phyloP scores from a whole-genome alignment of 2,113 vertebrate species.

The Neolamprologus toae region DNA sequence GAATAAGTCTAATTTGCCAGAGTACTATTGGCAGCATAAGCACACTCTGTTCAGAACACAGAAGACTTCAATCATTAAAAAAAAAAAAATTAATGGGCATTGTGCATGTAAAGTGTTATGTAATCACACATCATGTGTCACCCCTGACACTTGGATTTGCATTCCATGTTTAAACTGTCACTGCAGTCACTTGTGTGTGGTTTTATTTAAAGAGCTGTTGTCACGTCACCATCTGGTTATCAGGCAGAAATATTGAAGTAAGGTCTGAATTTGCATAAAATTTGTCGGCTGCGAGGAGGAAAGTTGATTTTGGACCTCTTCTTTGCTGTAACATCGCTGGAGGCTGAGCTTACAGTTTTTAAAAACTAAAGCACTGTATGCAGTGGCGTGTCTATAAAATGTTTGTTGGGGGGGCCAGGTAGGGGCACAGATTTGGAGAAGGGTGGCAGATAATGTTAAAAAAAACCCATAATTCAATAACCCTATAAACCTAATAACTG shows the following conservation, averaged over 20 bases:
- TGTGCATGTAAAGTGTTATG: background rate
- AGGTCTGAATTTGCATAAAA: background rate
- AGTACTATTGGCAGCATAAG: background rate
- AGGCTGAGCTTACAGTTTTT: background rate
- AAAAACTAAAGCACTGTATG: background rate
- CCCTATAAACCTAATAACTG: too few species aligned
- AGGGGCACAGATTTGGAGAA: too few species aligned
- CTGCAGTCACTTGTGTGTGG: background rate
- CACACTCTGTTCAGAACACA: background rate
- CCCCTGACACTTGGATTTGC: background rate
- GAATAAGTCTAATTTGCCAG: background rate
- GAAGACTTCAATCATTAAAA: background rate
- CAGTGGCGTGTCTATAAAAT: too few species aligned
- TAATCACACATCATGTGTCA: background rate
- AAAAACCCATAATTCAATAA: too few species aligned
- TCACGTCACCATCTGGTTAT: background rate
- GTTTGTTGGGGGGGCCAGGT: too few species aligned
- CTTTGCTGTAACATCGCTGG: background rate
- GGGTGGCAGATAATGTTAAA: too few species aligned
- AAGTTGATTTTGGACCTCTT: background rate
- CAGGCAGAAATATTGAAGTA: background rate
- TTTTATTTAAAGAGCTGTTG: background rate
- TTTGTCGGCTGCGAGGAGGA: too few species aligned
- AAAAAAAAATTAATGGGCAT: background rate
- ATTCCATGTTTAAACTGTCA: background rate